Base-by-base conservation (phyloP, 2,888 invertebrate species). In the Cephus sareptanus region DNA sequence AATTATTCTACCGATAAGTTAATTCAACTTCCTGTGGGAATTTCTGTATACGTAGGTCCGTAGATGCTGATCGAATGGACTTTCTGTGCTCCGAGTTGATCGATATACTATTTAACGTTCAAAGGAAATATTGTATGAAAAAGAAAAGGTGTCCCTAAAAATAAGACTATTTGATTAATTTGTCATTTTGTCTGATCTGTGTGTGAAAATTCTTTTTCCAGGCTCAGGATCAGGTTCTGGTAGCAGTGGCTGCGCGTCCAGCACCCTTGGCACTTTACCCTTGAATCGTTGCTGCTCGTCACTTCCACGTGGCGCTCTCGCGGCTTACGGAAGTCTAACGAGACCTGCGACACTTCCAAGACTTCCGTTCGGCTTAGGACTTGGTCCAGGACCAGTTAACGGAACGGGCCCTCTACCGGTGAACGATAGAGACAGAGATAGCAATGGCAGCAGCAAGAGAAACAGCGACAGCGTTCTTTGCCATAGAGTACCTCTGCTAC, bases 391-490 rank as follows among this genome's bases (percentile, higher is more conserved):
- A 40, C 86, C 87, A 15, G 81, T 79, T 69, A 83, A 76, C 74
- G 83, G 85, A 71, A 88, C 85, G 75, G 87, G 87, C 1, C 85
- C 86, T 12, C 79, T 88, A 69, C 88, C 88, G 30, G 85, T 84
- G 34, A 87, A 85, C 77, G 88, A 88, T 37, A 84, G 88, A 56
- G 89, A 89, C 79, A 84, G 89, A 35, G 88, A 88, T 78, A 86
- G 85, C 75, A 88, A 87, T 80, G 85, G 88, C 15, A 92, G 92
- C 80, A 92, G 92, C 86, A 93, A 93, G 83, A 89, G 93, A 73
- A 93, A 93, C 86, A 93, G 93, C 76, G 93, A 93, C 87, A 93
- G 93, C 70, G 92, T 93, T 9, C 90, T 93, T 1, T 93, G 93
- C 74, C 92, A 92, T 82, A 90, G 93, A 82, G 84, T 92, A 77